phyloP scores from a whole-genome alignment of 2,888 invertebrate species.

The Scelioninae gen. 2 region DNA sequence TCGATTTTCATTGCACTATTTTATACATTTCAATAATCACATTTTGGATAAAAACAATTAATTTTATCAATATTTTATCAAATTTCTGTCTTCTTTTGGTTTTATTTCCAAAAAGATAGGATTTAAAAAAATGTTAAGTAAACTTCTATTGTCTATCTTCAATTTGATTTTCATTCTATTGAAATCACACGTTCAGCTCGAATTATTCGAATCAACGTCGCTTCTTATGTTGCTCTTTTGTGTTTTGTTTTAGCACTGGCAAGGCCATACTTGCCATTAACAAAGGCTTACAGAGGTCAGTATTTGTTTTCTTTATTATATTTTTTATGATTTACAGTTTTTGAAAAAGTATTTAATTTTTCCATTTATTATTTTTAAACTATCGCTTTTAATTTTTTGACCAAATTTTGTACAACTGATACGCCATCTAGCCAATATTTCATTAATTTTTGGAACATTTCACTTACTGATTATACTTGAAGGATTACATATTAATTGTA shows the following conservation, averaged over 20 bases:
- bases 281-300: conserved; percentile 89
- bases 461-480: too few species aligned
- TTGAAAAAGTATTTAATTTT: conserved; percentile 9
- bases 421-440: too few species aligned
- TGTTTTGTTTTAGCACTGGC: conserved; percentile 84
- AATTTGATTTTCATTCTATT: conserved; percentile 13
- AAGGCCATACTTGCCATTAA: conserved; percentile 90
- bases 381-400: background rate
- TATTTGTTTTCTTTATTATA: conserved; percentile 76
- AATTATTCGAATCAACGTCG: conserved; percentile 68
- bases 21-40: background rate
- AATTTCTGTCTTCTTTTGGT: background rate
- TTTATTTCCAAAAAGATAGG: background rate
- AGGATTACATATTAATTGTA: too few species aligned
- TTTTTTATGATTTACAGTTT: conserved; percentile 61
- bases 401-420: too few species aligned
- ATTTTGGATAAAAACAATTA: background rate
- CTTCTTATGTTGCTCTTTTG: conserved; percentile 76
- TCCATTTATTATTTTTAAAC: background rate
- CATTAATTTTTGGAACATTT: too few species aligned
- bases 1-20: too few species aligned
- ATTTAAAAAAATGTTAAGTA: background rate
- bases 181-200: conserved; percentile 64
- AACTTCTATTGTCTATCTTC: conserved; percentile 2
- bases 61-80: background rate